phyloP scores from a whole-genome alignment of 2,113 vertebrate species.

The Myotis yumanensis region DNA sequence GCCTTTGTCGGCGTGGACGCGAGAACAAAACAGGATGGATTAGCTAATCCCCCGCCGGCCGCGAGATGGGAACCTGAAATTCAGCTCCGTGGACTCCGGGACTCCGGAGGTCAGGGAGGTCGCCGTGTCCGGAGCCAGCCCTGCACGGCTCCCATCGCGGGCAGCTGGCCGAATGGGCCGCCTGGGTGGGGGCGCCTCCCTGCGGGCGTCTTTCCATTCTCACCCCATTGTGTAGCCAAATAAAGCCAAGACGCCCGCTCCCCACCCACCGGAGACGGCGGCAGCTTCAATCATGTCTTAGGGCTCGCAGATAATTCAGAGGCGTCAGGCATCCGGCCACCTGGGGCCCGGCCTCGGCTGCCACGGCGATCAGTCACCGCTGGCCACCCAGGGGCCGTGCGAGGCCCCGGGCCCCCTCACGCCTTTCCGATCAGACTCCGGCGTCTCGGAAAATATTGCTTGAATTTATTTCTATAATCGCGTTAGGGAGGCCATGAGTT shows the following conservation, averaged over 20 bases:
- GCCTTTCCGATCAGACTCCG: slow-evolving; percentile 73
- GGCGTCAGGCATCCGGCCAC: slow-evolving; percentile 71
- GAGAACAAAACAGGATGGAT: slow-evolving; percentile 63
- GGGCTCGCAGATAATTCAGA: slow-evolving; percentile 77
- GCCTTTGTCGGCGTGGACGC: slow-evolving; percentile 37
- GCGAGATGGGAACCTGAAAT: slow-evolving; percentile 34
- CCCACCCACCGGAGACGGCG: slow-evolving; percentile 32
- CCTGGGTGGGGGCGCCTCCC: background rate
- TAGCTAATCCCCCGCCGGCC: slow-evolving; percentile 52
- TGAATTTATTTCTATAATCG: slow-evolving; percentile 79
- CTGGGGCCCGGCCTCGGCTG: slow-evolving; percentile 58
- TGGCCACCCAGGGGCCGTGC: slow-evolving; percentile 63
- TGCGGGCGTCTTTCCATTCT: slow-evolving; percentile 61
- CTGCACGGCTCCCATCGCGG: background rate
- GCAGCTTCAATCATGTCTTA: slow-evolving; percentile 73
- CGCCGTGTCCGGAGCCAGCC: slow-evolving; percentile 31
- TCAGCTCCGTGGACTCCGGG: background rate
- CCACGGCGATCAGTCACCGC: slow-evolving; percentile 67
- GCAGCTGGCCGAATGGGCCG: background rate
- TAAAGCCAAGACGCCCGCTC: slow-evolving; percentile 55
- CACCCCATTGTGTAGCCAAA: slow-evolving; percentile 65
- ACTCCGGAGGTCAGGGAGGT: slow-evolving; percentile 31
- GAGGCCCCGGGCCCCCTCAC: slow-evolving; percentile 64
- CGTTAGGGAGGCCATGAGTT: slow-evolving; percentile 75
- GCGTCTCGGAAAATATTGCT: slow-evolving; percentile 72